Evolutionary conservation across 2,113 vertebrate genomes (phyloP), one percentile per base, ranked within the genome.

Genomic region (Neopipo cinnamomea): DNA sequence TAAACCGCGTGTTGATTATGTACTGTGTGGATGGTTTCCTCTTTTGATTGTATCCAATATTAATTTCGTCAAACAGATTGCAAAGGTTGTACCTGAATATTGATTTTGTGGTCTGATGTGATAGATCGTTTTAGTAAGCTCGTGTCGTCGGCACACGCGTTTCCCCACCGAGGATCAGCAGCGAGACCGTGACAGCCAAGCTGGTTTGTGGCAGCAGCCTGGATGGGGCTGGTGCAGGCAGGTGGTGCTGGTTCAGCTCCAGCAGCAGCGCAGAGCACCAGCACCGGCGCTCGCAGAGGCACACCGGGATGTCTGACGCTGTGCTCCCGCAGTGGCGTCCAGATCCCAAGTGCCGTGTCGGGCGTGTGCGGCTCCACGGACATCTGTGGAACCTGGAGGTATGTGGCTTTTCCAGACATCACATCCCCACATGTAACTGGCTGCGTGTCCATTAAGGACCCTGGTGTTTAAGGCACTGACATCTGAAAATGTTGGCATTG

Each of bases 11-110:
- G 96, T 91, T 96, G 97, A 94, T 97, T 96, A 94, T 56, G 80
- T 96, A 88, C 97, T 52, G 91, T 95, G 97, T 97, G 97, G 97
- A 52, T 97, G 98, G 94, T 85, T 97, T 96, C 95, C 84, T 96
- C 74, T 81, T 95, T 55, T 92, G 97, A 97, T 91, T 98, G 96
- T 97, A 96, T 89, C 95, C 88, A 89, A 95, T 95, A 88, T 59
- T 95, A 93, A 95, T 96, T 96, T 91, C 96, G 95, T 95, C 75
- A 89, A 93, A 96, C 76, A 66, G 96, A 85, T 96, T 79, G 89
- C 86, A 85, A 67, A 90, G 91, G 78, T 58, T 94, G 35, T 94
- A 93, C 84, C 92, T 73, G 91, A 96, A 23, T 59, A 85, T 72
- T 72, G 71, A 53, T 86, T 68, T 44, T 89, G 55, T 94, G 89